These are phyloP conservation scores for Lucinisca nassula DNA, from an alignment of 2,888 invertebrate species.

Conservation along the genomic window DNA sequence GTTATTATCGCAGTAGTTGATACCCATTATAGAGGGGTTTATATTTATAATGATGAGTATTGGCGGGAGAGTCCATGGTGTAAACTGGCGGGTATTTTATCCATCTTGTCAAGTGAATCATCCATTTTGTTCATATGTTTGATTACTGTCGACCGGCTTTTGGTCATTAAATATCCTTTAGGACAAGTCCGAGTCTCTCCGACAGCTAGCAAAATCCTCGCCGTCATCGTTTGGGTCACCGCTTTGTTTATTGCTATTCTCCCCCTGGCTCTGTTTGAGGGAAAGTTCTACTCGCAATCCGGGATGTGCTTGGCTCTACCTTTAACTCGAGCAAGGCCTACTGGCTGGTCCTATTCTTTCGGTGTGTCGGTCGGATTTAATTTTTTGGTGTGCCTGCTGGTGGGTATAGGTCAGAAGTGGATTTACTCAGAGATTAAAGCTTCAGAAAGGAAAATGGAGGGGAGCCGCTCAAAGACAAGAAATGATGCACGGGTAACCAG, in stretches of 20 bases:
- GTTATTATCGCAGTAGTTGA: conserved; percentile 72
- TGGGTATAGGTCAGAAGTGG: conserved; percentile 80
- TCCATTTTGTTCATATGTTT: conserved; percentile 90
- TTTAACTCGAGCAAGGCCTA: conserved; percentile 81
- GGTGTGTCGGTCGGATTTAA: conserved; percentile 84
- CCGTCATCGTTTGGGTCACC: conserved; percentile 76
- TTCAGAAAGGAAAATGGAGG: background rate
- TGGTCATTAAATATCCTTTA: conserved; percentile 90
- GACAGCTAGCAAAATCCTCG: conserved; percentile 67
- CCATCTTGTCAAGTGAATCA: conserved; percentile 89
- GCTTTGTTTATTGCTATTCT: conserved; percentile 77
- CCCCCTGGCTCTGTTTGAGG: conserved; percentile 84
- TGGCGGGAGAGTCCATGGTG: conserved; percentile 73
- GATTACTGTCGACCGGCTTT: conserved; percentile 91
- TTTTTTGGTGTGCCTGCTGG: conserved; percentile 76
- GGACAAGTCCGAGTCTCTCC: conserved; percentile 76
- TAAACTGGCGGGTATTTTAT: conserved; percentile 67
- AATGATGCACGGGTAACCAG: conserved; percentile 77
- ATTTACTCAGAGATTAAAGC: conserved; percentile 79
- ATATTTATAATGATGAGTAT: conserved; percentile 39
- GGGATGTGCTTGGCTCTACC: conserved; percentile 85
- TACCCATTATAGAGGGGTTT: conserved; percentile 54
- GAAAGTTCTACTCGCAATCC: conserved; percentile 82
- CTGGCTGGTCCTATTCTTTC: conserved; percentile 86
- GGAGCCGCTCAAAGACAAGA: background rate